These are phyloP conservation scores for Sminthurinus aureus DNA, from an alignment of 2,888 invertebrate genomes.

Conservation along the genomic window DNA sequence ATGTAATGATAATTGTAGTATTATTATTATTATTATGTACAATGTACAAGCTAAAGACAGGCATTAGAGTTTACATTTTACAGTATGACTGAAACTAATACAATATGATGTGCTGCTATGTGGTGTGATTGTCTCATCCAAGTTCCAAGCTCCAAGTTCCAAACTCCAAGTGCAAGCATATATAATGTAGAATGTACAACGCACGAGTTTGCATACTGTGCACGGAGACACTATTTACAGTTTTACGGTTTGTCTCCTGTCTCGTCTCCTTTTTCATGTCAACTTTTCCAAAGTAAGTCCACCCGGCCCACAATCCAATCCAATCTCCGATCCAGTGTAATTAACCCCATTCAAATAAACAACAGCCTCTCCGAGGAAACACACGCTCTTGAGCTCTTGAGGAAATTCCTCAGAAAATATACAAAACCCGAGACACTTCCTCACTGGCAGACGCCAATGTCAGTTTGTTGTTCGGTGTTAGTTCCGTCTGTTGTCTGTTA, in stretches of 20 bases:
- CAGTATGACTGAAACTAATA: too few species aligned
- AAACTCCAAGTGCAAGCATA: background rate
- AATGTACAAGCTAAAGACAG: background rate
- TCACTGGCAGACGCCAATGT: too few species aligned
- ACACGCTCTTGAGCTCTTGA: background rate
- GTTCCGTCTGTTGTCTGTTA: too few species aligned
- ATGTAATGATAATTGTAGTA: background rate
- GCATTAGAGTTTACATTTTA: background rate
- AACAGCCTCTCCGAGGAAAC: too few species aligned
- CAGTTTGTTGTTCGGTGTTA: too few species aligned
- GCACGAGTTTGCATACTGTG: background rate
- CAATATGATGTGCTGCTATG: background rate
- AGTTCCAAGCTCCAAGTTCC: too few species aligned
- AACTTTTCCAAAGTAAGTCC: background rate
- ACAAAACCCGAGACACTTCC: too few species aligned
- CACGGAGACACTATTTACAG: background rate
- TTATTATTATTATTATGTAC: background rate
- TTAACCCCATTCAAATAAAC: constrained; percentile 39
- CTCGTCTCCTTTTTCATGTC: constrained; percentile 15
- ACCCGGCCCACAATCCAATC: background rate
- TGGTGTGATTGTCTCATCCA: background rate
- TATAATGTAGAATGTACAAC: background rate
- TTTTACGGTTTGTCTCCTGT: constrained; percentile 24
- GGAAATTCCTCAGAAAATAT: background rate
- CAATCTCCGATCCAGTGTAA: constrained; percentile 3